Evolutionary conservation across 2,888 invertebrate genomes (phyloP), one percentile per base, ranked within the genome.

Genomic region (Steinernema carpocapsae): DNA sequence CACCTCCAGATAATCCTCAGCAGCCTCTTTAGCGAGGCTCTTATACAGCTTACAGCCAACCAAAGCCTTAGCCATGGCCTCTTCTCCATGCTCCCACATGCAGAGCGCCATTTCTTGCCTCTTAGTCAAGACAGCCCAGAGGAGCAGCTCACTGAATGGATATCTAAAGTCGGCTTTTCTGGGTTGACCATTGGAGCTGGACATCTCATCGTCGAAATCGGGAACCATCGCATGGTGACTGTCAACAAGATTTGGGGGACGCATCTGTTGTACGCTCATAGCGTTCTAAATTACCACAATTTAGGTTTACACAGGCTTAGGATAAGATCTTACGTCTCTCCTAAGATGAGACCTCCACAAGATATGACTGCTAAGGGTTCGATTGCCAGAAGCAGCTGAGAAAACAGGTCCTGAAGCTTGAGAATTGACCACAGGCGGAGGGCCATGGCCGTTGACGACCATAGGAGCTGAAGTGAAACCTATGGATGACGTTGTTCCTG

Each of bases 41-140:
- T 77, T 77, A 64, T 77, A 76, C 3, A 76, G 46, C 48, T 75
- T 80, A 80, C 70, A 82, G 0, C 83, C 81, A n/a, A 77, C 75
- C 22, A 81, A 43, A n/a, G 81, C 83, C 76, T 86, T 86, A 2
- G 85, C 83, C 81, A 85, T 80, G 17, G 85, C 83, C 74, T 86
- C 84, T 72, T 87, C 85, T 10, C 85, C 86, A 77, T 97, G 96
- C 79, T 95, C 93, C 97, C 97, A 99, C 94, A 99, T 95, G 32
- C 73, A 79, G 43, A 78, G 79, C 12, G 97, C 95, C 96, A 99
- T 95, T 88, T 94, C 94, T 88, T 97, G 97, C 1, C 97, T 91
- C 88, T 97, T 95, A 10, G 97, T 96, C 74, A 99, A 90, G 3
- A 99, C 96, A 46, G 97, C 94, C 99, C 99, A 99, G 88, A 79